Evolutionary conservation across 2,113 vertebrate genomes (phyloP).

Genomic region (Myiozetetes cayanensis): DNA sequence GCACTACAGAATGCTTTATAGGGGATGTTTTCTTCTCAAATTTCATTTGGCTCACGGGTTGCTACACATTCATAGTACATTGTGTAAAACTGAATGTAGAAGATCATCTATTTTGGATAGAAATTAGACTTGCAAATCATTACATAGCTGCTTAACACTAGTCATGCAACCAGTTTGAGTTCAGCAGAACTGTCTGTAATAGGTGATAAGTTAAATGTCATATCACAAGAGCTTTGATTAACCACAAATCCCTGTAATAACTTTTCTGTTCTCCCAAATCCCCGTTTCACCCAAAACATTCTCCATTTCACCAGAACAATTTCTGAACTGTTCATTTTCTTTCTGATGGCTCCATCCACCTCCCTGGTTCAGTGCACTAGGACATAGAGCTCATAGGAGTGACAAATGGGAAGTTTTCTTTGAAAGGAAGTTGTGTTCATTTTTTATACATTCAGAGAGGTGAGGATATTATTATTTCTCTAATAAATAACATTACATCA

Average conservation of each 20-base stretch:
- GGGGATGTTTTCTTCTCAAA: background rate
- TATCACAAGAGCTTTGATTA: background rate
- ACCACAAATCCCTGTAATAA: constrained; percentile 1
- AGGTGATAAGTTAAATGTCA: background rate
- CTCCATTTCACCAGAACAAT: background rate
- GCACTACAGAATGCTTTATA: background rate
- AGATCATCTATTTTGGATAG: background rate
- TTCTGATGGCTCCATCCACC: background rate
- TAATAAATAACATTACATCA: background rate
- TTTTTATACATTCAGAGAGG: background rate
- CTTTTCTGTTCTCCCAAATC: background rate
- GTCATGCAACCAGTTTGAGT: background rate
- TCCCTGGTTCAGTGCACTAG: background rate
- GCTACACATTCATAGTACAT: background rate
- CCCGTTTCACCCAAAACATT: background rate
- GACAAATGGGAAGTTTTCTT: background rate
- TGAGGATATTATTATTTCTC: background rate
- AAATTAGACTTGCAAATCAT: background rate
- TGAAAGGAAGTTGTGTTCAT: background rate
- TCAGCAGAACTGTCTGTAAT: background rate
- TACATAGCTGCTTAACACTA: background rate
- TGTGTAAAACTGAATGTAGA: background rate
- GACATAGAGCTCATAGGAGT: background rate
- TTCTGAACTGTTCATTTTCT: background rate
- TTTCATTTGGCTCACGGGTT: background rate